Evolutionary conservation across 2,888 invertebrate species (phyloP).

Genomic region (Oxyscelio sp.): DNA sequence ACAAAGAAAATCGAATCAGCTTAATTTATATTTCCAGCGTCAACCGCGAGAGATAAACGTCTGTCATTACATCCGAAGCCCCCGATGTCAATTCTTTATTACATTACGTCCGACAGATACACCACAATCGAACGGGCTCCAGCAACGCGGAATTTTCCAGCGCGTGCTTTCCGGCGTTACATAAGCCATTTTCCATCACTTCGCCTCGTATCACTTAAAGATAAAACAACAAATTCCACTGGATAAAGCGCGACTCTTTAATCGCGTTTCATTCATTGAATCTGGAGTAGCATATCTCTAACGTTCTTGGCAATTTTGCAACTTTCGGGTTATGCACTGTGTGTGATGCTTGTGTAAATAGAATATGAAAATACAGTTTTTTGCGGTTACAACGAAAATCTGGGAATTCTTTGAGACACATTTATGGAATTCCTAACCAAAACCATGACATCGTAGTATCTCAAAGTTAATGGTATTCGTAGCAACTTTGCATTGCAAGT

Average conservation of each 20-base stretch:
- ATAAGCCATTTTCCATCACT: conserved; percentile 41
- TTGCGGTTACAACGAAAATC: too few relatives aligned
- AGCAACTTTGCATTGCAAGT: too few relatives aligned
- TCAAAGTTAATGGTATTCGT: too few relatives aligned
- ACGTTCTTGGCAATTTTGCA: background rate
- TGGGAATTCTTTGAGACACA: too few relatives aligned
- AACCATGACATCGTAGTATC: too few relatives aligned
- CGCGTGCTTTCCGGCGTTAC: conserved; percentile 30
- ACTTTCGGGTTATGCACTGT: too few relatives aligned
- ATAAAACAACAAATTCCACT: conserved; percentile 19
- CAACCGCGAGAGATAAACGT: conserved; percentile 39
- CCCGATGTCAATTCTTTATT: conserved; percentile 48
- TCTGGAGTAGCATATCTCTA: conserved; percentile 3
- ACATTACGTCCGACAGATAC: conserved; percentile 39
- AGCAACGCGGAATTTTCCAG: conserved; percentile 36
- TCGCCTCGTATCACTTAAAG: conserved; percentile 33
- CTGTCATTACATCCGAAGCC: conserved; percentile 40
- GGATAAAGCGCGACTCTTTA: conserved; percentile 5
- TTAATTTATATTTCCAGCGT: conserved; percentile 49
- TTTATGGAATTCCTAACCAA: too few relatives aligned
- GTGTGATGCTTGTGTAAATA: too few relatives aligned
- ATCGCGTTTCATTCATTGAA: conserved; percentile 24
- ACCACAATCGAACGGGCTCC: conserved; percentile 37
- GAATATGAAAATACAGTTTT: too few relatives aligned
- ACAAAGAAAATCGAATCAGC: conserved; percentile 22